Evolutionary conservation across 2,113 vertebrate genomes (phyloP).

Genomic region (Hypomesus transpacificus): DNA sequence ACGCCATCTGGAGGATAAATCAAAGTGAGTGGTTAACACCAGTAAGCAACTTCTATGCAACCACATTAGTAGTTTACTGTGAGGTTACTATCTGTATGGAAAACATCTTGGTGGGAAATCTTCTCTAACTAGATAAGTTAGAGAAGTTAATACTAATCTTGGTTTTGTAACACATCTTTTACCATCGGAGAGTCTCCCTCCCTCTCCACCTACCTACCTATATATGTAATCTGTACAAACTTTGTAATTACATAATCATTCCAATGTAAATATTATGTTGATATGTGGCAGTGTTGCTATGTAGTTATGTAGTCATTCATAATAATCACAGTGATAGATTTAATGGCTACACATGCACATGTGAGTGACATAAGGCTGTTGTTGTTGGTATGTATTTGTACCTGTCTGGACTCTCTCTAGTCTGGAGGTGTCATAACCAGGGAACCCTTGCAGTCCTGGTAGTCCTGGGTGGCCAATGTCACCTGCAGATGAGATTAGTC

Average conservation of each 20-base stretch:
- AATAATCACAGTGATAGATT: too few species aligned
- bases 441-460: slow-evolving; percentile 66
- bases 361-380: not conserved
- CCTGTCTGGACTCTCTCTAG: slow-evolving; percentile 80
- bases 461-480: slow-evolving; percentile 71
- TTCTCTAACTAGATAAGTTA: too few species aligned
- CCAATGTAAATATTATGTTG: not conserved
- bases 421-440: slow-evolving; percentile 71
- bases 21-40: not conserved
- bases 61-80: too few species aligned
- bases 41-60: not conserved
- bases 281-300: not conserved
- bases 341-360: too few species aligned
- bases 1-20: slow-evolving; percentile 28
- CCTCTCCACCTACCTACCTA: too few species aligned
- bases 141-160: too few species aligned
- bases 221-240: not conserved
- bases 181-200: too few species aligned
- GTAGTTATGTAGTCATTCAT: too few species aligned
- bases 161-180: too few species aligned
- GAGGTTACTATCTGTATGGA: too few species aligned
- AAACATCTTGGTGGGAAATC: too few species aligned
- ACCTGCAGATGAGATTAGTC: slow-evolving; percentile 65
- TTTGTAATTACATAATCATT: not conserved
- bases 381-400: slow-evolving; percentile 17